Evolutionary conservation across 2,113 vertebrate genomes (phyloP).

Genomic region (Ahaetulla prasina): DNA sequence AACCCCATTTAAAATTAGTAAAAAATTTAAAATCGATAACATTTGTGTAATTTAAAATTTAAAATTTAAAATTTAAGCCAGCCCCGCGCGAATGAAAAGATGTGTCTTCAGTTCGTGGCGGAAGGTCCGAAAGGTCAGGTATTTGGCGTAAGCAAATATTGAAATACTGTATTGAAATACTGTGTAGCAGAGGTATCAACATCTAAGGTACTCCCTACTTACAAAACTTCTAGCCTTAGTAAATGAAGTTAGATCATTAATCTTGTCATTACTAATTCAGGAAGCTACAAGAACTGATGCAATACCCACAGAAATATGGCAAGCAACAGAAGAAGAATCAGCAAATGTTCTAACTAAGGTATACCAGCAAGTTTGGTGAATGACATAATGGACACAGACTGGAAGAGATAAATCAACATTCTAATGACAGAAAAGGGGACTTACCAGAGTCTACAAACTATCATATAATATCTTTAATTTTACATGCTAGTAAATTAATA

Average conservation of each 20-base stretch:
- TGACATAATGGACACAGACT: background rate
- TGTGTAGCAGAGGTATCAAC: background rate
- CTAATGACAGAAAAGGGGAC: background rate
- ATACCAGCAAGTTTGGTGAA: background rate
- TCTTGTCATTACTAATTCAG: background rate
- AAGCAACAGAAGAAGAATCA: background rate
- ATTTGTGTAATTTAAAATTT: no score
- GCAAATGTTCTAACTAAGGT: background rate
- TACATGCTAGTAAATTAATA: background rate
- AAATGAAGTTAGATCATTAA: background rate
- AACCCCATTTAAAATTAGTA: no score
- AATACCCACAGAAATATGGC: background rate
- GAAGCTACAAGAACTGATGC: background rate
- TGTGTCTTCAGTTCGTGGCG: no score
- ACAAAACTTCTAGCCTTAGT: background rate
- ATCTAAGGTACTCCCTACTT: background rate
- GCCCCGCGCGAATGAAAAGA: no score
- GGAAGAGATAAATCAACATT: background rate
- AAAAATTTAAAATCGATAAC: no score
- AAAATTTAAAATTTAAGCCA: no score
- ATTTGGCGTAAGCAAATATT: no score
- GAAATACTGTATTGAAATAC: background rate
- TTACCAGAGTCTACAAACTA: background rate
- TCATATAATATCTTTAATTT: background rate
- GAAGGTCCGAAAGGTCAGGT: no score